Evolutionary conservation across 2,888 invertebrate genomes (phyloP), one percentile per base, ranked within the genome.

Genomic region (Nudaria mundana): DNA sequence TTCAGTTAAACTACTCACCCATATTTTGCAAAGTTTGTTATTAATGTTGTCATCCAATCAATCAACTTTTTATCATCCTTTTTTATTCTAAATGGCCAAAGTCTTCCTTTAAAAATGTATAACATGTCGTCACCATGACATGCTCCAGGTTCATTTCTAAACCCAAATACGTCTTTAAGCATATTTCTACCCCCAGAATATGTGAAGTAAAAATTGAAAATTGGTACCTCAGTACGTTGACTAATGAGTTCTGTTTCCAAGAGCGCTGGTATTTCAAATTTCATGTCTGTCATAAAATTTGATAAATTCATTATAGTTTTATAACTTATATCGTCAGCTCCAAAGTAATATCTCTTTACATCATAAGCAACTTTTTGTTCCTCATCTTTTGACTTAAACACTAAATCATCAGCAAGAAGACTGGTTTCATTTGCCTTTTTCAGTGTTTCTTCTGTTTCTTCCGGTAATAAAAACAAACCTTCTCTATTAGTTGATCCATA

Each of bases 1-100:
- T n/a, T n/a, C n/a, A n/a, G n/a, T n/a, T n/a, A n/a, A n/a, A n/a
- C n/a, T n/a, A 34, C 52, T 36, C 26, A 87, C 85, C 83, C 79
- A 48, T 76, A 76, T 62, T 84, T 85, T 2, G 85, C 86, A 47
- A 85, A 87, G 49, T 87, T 77, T 0, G 79, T 79, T 76, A 84
- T 79, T 59, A 83, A 55, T 35, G 58, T 67, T 1, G 84, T 81
- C 52, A 86, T 67, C 42, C 60, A 63, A 3, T 81, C 63, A 18
- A 86, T 78, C 12, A 81, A 63, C 43, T 48, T 50, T 23, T 50
- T 53, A 55, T 87, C 86, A 26, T 63, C 56, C 12, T 60, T 33
- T 14, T 49, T 69, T 4, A 78, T 58, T 23, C 53, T 44, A 22
- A 69, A 76, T 0, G 81, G 79, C 59, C 72, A 68, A 7, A 83